These are phyloP conservation scores for Cactoblastis cactorum DNA, from an alignment of 2,888 invertebrate species.

Conservation along the genomic window DNA sequence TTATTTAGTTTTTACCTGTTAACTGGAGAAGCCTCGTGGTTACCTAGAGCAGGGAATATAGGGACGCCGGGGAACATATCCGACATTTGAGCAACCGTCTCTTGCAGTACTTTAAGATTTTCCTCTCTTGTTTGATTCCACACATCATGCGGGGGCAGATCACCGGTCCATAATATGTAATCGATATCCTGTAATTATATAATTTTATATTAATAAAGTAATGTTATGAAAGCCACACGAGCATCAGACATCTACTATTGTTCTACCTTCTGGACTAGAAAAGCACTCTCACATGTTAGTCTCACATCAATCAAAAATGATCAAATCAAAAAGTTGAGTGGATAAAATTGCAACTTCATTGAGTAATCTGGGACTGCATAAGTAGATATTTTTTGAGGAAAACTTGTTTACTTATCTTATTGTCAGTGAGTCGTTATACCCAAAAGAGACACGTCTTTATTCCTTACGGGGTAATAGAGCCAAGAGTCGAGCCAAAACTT, in stretches of 20 bases:
- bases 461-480: not conserved
- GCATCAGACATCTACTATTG: no score
- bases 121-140: constrained; percentile 95
- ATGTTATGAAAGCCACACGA: no score
- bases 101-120: constrained; percentile 90
- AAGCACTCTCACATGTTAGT: no score
- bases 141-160: constrained; percentile 96
- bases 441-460: no score
- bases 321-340: no score
- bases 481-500: not conserved
- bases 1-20: constrained; percentile 83
- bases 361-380: no score
- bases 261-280: no score
- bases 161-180: constrained; percentile 97
- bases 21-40: constrained; percentile 97
- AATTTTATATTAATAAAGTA: not conserved
- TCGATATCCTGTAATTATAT: constrained; percentile 86
- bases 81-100: constrained; percentile 91
- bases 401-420: no score
- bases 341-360: no score
- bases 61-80: constrained; percentile 94
- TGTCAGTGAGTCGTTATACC: no score
- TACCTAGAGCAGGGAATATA: constrained; percentile 96
- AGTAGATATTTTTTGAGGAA: no score
- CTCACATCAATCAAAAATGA: no score